A percentile compares a stretch with the other conserved stretches of the same genome.
These are phyloP conservation scores for Cacoxenus indagator DNA, from an alignment of 2,888 invertebrate species.

Conservation along the genomic window DNA sequence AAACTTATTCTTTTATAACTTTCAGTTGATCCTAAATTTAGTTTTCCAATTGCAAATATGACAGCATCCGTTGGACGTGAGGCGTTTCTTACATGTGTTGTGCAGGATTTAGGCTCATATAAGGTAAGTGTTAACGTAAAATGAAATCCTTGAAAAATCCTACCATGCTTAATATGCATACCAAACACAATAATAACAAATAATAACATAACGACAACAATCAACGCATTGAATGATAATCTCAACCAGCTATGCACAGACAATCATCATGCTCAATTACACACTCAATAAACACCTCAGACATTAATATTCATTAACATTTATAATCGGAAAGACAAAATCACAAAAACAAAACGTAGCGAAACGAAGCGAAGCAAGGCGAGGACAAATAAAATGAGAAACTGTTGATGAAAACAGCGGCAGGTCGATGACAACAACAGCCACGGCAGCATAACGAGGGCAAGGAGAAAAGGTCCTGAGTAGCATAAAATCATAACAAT, in stretches of 20 bases:
- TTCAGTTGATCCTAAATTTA: slow-evolving; percentile 78
- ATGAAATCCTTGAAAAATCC: background rate
- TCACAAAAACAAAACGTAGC: slow-evolving; percentile 44
- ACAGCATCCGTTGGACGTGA: slow-evolving; percentile 80
- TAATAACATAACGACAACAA: background rate
- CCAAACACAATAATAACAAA: background rate
- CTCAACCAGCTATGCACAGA: slow-evolving; percentile 22
- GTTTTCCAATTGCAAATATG: slow-evolving; percentile 77
- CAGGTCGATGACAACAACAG: background rate
- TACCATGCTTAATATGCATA: background rate
- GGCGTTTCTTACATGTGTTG: slow-evolving; percentile 77
- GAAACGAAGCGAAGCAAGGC: slow-evolving; percentile 45
- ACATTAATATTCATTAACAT: slow-evolving; percentile 61
- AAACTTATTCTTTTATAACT: slow-evolving; percentile 30
- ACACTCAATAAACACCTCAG: slow-evolving; percentile 56
- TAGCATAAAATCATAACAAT: slow-evolving; percentile 47
- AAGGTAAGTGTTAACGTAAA: slow-evolving; percentile 2
- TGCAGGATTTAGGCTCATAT: slow-evolving; percentile 78
- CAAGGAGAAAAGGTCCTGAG: background rate
- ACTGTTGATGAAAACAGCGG: background rate
- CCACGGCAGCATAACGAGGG: background rate
- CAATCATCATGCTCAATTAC: slow-evolving; percentile 49
- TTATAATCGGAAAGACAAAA: slow-evolving; percentile 59
- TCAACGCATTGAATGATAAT: slow-evolving; percentile 31
- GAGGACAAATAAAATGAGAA: slow-evolving; percentile 23